These are phyloP conservation scores for Fukomys damarensis DNA, from an alignment of 2,113 vertebrate species.

Conservation along the genomic window DNA sequence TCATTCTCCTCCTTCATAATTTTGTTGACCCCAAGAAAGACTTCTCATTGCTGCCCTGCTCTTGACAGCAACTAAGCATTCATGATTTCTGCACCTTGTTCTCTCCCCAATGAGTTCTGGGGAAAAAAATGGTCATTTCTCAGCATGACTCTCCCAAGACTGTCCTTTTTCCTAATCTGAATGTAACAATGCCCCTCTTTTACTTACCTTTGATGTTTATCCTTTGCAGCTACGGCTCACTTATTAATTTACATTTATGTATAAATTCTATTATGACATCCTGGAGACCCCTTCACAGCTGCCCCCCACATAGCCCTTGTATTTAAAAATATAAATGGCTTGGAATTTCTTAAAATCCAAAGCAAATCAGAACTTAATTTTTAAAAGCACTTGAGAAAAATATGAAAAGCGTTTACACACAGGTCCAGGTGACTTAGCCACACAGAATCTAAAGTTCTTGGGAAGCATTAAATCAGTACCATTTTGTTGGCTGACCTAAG, in stretches of 20 bases:
- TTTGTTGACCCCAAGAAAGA: background rate
- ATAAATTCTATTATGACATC: slow-evolving; percentile 37
- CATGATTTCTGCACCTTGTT: background rate
- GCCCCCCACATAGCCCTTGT: background rate
- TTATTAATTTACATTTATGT: slow-evolving; percentile 51
- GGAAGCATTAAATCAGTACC: background rate
- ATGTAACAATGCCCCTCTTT: slow-evolving; percentile 16
- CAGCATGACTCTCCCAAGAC: background rate
- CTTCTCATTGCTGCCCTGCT: background rate
- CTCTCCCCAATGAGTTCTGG: background rate
- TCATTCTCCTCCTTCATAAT: background rate
- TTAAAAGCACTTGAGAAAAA: slow-evolving; percentile 42
- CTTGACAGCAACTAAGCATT: background rate
- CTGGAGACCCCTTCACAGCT: slow-evolving; percentile 10
- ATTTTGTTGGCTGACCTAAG: slow-evolving; percentile 31
- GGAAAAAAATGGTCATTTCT: slow-evolving; percentile 3
- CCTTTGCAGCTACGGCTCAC: background rate
- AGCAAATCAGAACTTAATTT: slow-evolving; percentile 38
- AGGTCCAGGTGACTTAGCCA: background rate
- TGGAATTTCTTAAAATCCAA: background rate
- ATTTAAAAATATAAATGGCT: background rate
- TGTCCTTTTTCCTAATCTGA: slow-evolving; percentile 4
- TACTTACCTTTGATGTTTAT: slow-evolving; percentile 38
- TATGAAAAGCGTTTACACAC: background rate
- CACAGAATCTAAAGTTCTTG: background rate